Percentiles rank a stretch among this genome's conserved stretches.
These are phyloP conservation scores for Chaetogeoica ovagalla DNA, from an alignment of 2,888 invertebrate species.

Conservation along the genomic window DNA sequence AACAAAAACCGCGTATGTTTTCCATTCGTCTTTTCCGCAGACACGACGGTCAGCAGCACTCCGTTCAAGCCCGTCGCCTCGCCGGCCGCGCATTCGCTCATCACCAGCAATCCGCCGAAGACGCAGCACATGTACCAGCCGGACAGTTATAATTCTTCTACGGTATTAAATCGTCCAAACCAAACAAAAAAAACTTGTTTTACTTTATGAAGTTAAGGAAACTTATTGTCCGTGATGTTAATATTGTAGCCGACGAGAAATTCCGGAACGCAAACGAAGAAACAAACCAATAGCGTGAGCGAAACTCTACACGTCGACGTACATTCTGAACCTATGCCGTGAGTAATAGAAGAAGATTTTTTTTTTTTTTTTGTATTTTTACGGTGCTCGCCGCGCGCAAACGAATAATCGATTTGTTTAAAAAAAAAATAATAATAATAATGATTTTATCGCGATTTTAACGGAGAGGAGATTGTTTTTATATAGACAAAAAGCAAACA, in stretches of 20 bases:
- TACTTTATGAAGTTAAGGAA: conserved; percentile 37
- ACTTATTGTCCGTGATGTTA: conserved; percentile 46
- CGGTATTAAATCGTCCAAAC: conserved; percentile 58
- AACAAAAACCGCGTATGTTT: too few species aligned
- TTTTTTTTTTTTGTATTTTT: too few species aligned
- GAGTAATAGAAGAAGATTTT: conserved; percentile 61
- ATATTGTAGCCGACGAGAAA: conserved; percentile 37
- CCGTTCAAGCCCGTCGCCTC: conserved; percentile 74
- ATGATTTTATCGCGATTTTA: too few species aligned
- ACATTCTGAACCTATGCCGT: conserved; percentile 83
- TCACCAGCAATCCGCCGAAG: conserved; percentile 66
- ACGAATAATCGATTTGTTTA: too few species aligned
- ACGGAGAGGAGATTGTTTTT: too few species aligned
- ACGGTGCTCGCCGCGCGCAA: too few species aligned
- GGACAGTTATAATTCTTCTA: conserved; percentile 63
- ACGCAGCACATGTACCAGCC: conserved; percentile 73
- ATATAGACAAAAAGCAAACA: too few species aligned
- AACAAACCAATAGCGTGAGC: conserved; percentile 59
- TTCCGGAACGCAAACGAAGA: conserved; percentile 37
- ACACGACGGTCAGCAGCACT: conserved; percentile 6
- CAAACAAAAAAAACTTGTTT: conserved; percentile 29
- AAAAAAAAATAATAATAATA: too few species aligned
- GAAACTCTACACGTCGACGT: conserved; percentile 87
- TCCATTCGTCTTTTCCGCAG: background rate
- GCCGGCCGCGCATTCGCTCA: conserved; percentile 77